Base-by-base conservation (phyloP, 2,113 vertebrate genomes). In the Alectura lathami region DNA sequence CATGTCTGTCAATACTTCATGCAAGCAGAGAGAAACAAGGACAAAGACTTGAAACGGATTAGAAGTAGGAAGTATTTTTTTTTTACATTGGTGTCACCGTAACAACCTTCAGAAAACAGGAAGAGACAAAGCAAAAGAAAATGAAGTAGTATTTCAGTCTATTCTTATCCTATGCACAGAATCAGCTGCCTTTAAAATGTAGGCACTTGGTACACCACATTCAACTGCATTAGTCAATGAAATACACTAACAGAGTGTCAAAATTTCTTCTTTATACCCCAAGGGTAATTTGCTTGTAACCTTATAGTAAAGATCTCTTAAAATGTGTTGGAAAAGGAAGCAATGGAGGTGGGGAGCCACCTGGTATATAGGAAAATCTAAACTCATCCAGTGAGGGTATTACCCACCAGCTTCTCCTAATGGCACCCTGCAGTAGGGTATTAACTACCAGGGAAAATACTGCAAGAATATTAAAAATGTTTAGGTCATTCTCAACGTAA, bases 71-170 rank as follows among this genome's bases (percentile, higher is more conserved):
- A 98, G 97, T 97, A 18, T 75, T 84, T 80, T 86, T 89, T 96
- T 95, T 93, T 79, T 75, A 81, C 79, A 32, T 88, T 66, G 81
- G 78, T 83, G 79, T 90, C 94, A 95, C 88, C 45, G 95, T 62
- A 89, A 93, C 94, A 95, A 94, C 91, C 77, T 85, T 93, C 62
- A 89, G 86, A 97, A 98, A 98, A 98, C 97, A 98, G 97, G 98
- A 98, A 98, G 97, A 95, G 88, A 74, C 13, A 85, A 95, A 78
- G 51, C 92, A 75, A 91, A 57, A 86, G 70, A 85, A 96, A 88
- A 95, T 23, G 54, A 91, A 96, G 68, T 54, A 54, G 34, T 51
- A 26, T 93, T 94, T 94, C 73, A 62, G 15, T 64, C 64, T 91
- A 80, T 87, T 91, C 0, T 0, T 68, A 40, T 54, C 38, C 26